Evolutionary conservation across 2,888 invertebrate genomes (phyloP), one percentile per base, ranked within the genome.

Genomic region (Syritta pipiens): DNA sequence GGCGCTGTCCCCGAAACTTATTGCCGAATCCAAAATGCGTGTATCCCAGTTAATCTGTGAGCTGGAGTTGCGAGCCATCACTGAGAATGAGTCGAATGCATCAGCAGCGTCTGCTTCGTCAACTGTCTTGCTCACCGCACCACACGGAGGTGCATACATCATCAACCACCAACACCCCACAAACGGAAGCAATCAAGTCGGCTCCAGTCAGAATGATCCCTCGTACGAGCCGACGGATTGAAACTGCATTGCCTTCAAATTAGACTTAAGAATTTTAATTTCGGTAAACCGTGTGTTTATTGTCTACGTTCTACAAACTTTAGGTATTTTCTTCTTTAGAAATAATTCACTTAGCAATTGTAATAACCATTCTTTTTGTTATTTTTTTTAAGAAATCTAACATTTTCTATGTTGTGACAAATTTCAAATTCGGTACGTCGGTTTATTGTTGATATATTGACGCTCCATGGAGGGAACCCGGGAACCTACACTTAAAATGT

Each of bases 11-110:
- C 84, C 84, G 1, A 84, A 84, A 24, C 46, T 84, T 0, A 82
- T 84, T 26, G 83, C 84, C 12, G 84, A 84, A 51, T 75, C 83
- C 0, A 84, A 84, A 44, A 84, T 84, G 84, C 83, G 84, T 12
- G 83, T 84, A 0, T 84, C 84, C 7, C 83, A 84, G 24, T 68
- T 84, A 9, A 82, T 84, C 19, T 84, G 84, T 42, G 84, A 84
- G 53, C 49, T 84, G 19, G 84, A 84, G 60, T 30, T 84, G 3
- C 82, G 84, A 4, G 84, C 83, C 1, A 81, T 84, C 9, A 83
- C 84, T 0, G 84, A 84, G 17, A 63, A 17, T 14, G 65, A 59
- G 46, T 20, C 68, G 6, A 46, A 60, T 7, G 42, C 35, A 4
- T 37, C 55, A 0, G 26, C 6, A n/a, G 46, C 51, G 1, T 37